A percentile compares a stretch with the other conserved stretches of the same genome.
These are phyloP conservation scores for Drosophila mimetica DNA, from an alignment of 2,888 invertebrate species.

Conservation along the genomic window DNA sequence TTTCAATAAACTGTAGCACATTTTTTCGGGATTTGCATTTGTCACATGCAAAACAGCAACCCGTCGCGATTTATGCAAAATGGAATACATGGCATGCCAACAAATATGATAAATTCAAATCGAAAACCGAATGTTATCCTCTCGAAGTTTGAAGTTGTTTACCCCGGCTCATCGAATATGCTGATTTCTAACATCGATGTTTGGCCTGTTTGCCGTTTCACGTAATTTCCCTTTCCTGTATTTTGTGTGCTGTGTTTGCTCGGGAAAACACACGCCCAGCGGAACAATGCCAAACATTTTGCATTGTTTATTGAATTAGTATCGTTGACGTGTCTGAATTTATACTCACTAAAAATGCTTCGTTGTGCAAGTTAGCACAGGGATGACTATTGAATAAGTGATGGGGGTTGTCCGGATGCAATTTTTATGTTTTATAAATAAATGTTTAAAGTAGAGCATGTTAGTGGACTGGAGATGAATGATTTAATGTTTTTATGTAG, in stretches of 20 bases:
- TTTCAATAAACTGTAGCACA: conserved; percentile 54
- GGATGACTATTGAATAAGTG: conserved; percentile 19
- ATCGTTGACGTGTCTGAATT: conserved; percentile 48
- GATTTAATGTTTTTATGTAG: no score
- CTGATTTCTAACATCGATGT: conserved; percentile 45
- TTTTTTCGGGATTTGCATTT: conserved; percentile 42
- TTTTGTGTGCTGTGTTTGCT: background rate
- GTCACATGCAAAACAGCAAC: conserved; percentile 39
- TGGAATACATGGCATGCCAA: conserved; percentile 24
- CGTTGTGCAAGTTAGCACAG: conserved; percentile 6
- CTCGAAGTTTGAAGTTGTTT: conserved; percentile 42
- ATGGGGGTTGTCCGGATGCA: background rate
- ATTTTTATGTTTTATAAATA: conserved; percentile 8
- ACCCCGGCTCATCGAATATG: conserved; percentile 35
- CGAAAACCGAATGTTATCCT: conserved; percentile 51
- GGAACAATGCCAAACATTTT: conserved; percentile 37
- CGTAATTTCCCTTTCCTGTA: conserved; percentile 49
- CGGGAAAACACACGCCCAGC: conserved; percentile 27
- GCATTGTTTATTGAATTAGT: conserved; percentile 68
- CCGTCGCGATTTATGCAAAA: conserved; percentile 45
- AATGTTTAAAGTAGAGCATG: background rate
- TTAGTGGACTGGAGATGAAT: background rate
- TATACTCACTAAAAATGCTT: background rate
- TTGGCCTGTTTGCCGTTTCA: conserved; percentile 41
- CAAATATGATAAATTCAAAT: conserved; percentile 45